A percentile compares a stretch with the other conserved stretches of the same genome.
Evolutionary conservation across 2,797 vertebrate genomes (phyloP).

Genomic region (Novumbra hubbsi): DNA sequence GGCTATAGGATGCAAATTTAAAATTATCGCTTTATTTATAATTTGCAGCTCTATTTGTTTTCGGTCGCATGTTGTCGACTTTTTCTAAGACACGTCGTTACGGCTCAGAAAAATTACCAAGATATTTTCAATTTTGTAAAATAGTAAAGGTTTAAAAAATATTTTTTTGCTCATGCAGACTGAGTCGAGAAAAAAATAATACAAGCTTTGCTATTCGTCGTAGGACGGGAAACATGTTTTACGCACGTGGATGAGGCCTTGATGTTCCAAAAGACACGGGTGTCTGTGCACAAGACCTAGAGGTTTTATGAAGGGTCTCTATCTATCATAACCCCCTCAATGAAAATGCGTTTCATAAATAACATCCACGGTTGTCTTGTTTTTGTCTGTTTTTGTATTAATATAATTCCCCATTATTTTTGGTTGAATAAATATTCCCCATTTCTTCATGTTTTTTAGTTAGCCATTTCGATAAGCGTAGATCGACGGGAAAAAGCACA

Average conservation of each 20-base stretch:
- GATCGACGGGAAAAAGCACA: neutral
- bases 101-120: constrained; percentile 4
- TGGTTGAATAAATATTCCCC: neutral
- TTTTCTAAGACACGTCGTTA: constrained; percentile 4
- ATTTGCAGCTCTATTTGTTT: constrained; percentile 19
- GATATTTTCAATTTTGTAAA: constrained; percentile 10
- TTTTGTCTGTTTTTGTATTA: neutral
- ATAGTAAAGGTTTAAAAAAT: neutral
- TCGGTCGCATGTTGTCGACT: neutral
- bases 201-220: neutral
- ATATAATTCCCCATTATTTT: neutral
- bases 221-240: neutral
- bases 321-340: neutral
- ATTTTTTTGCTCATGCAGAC: neutral
- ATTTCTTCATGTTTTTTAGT: neutral
- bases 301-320: neutral
- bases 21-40: constrained; percentile 21
- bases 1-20: neutral
- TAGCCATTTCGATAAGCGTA: neutral
- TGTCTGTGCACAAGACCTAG: neutral
- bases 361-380: neutral
- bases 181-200: neutral
- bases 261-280: neutral
- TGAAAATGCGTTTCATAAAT: neutral
- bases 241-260: neutral